These are phyloP conservation scores for Galaxias olidus DNA, from an alignment of 2,797 vertebrate species.

Conservation along the genomic window DNA sequence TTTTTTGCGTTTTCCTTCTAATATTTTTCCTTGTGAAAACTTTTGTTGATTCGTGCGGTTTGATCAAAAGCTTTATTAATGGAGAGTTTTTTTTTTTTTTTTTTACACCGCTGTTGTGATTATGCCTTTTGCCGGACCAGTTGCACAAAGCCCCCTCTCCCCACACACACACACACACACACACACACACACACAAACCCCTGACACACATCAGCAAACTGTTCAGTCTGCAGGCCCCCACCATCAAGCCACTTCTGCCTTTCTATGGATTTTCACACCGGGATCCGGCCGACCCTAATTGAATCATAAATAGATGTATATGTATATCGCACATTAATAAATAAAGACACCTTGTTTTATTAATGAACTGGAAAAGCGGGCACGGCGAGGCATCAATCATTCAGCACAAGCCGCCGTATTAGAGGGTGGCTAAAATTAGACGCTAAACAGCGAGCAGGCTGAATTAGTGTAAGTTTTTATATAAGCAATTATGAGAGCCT, in stretches of 20 bases:
- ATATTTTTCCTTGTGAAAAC: too few relatives aligned
- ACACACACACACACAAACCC: conserved; percentile 35
- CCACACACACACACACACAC: conserved; percentile 16
- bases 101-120: too few relatives aligned
- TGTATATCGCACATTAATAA: conserved; percentile 76
- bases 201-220: conserved; percentile 55
- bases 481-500: conserved; percentile 78
- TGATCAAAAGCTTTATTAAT: too few relatives aligned
- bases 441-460: conserved; percentile 60
- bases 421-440: conserved; percentile 41
- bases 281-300: conserved; percentile 64
- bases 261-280: conserved; percentile 59
- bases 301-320: conserved; percentile 76
- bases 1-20: too few relatives aligned
- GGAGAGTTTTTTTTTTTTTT: too few relatives aligned
- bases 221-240: conserved; percentile 57
- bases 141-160: too few relatives aligned
- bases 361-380: conserved; percentile 78
- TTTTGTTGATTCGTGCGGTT: too few relatives aligned
- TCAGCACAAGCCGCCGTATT: conserved; percentile 68
- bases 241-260: conserved; percentile 53
- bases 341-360: conserved; percentile 76
- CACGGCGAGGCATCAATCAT: conserved; percentile 75
- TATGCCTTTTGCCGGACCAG: too few relatives aligned
- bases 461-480: conserved; percentile 76